Evolutionary conservation across 2,888 invertebrate genomes (phyloP), one percentile per base, ranked within the genome.

Genomic region (Drosophila crucigera): DNA sequence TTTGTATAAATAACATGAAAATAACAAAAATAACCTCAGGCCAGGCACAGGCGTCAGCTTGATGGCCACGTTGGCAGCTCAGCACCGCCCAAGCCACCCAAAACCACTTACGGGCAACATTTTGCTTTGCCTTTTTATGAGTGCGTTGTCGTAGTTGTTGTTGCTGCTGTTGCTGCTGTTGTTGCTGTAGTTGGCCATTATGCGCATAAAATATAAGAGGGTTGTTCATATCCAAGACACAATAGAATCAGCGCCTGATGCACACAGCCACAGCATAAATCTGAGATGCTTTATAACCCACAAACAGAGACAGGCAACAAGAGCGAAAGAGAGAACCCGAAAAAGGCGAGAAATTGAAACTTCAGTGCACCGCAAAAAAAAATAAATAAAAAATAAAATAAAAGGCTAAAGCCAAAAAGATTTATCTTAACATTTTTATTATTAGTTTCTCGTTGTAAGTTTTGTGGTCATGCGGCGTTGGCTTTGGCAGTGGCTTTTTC

Each of bases 151-250:
- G 67, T 76, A 72, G 76, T 60, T 64, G 60, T 50, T 31, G 19
- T 43, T 31, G 16, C 19, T 53, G 37, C 53, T 50, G 39, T 50
- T 33, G 7, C 39, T 47, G 39, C 62, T 72, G 53, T 54, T 71
- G 41, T 62, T 58, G 28, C 58, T 73, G 83, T 87, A 74, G 85
- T 84, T 84, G 79, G 85, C 84, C 84, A 86, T 86, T 86, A 86
- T 86, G 86, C 86, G 89, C 85, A 86, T 86, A 86, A 86, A 86
- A 86, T 86, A 86, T 89, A 86, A 86, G 86, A 86, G 85, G 86
- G 85, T 76, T 82, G 82, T 89, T 89, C 82, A 82, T 84, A 83
- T 80, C 63, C 80, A 78, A 73, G 70, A 78, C 75, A 88, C 84
- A 88, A 88, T 85, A 82, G 86, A 79, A 88, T 77, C 77, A 82